Conservation (phyloP, 2,797 vertebrate species). For the Crax fasciolata region DNA sequence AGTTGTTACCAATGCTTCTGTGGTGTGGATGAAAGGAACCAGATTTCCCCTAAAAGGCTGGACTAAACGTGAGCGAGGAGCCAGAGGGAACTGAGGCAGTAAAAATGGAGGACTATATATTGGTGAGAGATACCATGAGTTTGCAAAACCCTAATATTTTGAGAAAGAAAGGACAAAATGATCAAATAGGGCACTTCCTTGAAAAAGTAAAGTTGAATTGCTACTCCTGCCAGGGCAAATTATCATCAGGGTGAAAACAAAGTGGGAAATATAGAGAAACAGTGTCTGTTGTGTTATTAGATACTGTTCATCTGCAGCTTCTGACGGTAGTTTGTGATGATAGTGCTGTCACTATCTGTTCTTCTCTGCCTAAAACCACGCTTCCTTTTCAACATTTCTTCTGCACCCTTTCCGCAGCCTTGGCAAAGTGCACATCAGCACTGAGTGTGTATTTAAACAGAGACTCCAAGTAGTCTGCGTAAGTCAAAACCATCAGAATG, state of each 20-base stretch:
- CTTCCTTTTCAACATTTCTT: background rate
- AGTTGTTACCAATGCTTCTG: background rate
- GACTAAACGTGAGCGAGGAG: background rate
- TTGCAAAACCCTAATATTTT: background rate
- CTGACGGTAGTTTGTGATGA: too few relatives aligned
- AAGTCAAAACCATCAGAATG: background rate
- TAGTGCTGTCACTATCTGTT: background rate
- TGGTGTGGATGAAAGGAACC: fast-evolving
- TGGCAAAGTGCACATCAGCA: background rate
- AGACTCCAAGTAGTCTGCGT: background rate
- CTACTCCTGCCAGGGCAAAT: background rate
- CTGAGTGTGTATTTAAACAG: background rate
- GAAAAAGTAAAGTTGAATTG: background rate
- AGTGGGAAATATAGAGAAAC: background rate
- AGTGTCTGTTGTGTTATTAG: background rate
- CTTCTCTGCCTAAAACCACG: background rate
- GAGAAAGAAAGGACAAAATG: background rate
- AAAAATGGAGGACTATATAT: background rate
- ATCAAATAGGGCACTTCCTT: background rate
- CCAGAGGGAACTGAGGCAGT: background rate
- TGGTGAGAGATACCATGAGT: background rate
- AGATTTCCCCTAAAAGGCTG: background rate
- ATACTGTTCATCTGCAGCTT: background rate
- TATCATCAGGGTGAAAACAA: background rate
- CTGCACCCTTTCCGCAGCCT: background rate